These are phyloP conservation scores for Oscheius onirici DNA, from an alignment of 2,888 invertebrate genomes.

Conservation along the genomic window DNA sequence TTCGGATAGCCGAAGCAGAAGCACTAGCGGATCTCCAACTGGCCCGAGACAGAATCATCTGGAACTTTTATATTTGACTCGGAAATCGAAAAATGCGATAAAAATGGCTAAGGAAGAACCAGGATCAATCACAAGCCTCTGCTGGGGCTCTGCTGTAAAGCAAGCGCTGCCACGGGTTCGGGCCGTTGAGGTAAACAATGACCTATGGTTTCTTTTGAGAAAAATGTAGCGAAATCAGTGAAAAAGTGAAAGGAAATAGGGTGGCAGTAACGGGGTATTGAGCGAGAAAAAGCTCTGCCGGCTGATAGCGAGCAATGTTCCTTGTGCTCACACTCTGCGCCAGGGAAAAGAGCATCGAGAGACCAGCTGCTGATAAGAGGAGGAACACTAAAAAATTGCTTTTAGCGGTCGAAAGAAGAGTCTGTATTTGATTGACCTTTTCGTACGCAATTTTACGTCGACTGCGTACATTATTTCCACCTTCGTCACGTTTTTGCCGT, in stretches of 20 bases:
- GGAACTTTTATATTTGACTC: background rate
- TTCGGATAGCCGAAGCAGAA: slow-evolving; percentile 53
- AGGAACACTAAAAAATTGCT: too few species aligned
- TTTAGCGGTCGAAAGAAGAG: too few species aligned
- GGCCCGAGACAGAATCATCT: background rate
- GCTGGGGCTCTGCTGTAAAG: background rate
- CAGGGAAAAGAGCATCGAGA: background rate
- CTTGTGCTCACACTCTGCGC: background rate
- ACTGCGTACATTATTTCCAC: too few species aligned
- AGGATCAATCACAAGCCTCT: background rate
- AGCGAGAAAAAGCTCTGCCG: background rate
- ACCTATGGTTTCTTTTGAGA: background rate
- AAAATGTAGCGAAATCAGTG: background rate
- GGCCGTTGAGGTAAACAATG: background rate
- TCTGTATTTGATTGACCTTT: too few species aligned
- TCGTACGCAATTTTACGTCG: too few species aligned
- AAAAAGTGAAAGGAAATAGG: background rate
- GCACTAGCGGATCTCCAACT: slow-evolving; percentile 7
- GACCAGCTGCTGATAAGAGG: too few species aligned
- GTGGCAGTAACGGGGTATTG: background rate
- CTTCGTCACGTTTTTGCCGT: too few species aligned
- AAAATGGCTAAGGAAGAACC: background rate
- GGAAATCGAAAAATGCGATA: background rate
- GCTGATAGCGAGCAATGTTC: background rate
- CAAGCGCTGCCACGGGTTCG: background rate